Conservation (phyloP, 2,888 invertebrate genomes). For the Amaurobius ferox region DNA sequence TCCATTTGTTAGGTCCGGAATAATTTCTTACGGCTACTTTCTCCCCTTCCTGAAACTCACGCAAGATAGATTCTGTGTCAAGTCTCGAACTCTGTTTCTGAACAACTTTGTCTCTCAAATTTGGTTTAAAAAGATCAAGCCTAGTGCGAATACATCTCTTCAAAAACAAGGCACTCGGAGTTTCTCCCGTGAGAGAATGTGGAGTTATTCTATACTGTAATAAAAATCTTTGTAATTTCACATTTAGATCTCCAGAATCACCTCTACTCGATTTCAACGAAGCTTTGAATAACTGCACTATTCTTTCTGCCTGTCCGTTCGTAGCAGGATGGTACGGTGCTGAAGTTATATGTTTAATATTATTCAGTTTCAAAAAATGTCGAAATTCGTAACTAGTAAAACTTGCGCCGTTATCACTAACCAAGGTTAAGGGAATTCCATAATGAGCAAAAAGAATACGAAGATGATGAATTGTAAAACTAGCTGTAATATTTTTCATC, state of each 20-base stretch:
- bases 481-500: too few relatives aligned
- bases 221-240: slow-evolving; percentile 54
- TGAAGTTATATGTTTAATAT: slow-evolving; percentile 65
- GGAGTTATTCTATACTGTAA: slow-evolving; percentile 53
- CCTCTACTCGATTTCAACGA: slow-evolving; percentile 47
- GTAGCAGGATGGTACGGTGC: slow-evolving; percentile 74
- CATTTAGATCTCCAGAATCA: slow-evolving; percentile 53
- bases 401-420: slow-evolving; percentile 57
- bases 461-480: too few relatives aligned
- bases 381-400: slow-evolving; percentile 31
- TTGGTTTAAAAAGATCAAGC: slow-evolving; percentile 40
- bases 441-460: slow-evolving; percentile 48
- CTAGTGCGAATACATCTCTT: slow-evolving; percentile 34
- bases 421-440: slow-evolving; percentile 44
- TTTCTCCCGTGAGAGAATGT: slow-evolving; percentile 52
- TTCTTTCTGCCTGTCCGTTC: slow-evolving; percentile 75
- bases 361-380: slow-evolving; percentile 67
- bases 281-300: slow-evolving; percentile 71
- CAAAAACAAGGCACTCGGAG: slow-evolving; percentile 48
- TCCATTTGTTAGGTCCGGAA: slow-evolving; percentile 51
- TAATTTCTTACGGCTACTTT: slow-evolving; percentile 47
- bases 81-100: slow-evolving; percentile 43
- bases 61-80: slow-evolving; percentile 49
- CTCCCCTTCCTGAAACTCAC: slow-evolving; percentile 51
- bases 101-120: slow-evolving; percentile 37